Evolutionary conservation across 2,888 invertebrate species (phyloP).

Genomic region (Nephrocerus scutellatus): DNA sequence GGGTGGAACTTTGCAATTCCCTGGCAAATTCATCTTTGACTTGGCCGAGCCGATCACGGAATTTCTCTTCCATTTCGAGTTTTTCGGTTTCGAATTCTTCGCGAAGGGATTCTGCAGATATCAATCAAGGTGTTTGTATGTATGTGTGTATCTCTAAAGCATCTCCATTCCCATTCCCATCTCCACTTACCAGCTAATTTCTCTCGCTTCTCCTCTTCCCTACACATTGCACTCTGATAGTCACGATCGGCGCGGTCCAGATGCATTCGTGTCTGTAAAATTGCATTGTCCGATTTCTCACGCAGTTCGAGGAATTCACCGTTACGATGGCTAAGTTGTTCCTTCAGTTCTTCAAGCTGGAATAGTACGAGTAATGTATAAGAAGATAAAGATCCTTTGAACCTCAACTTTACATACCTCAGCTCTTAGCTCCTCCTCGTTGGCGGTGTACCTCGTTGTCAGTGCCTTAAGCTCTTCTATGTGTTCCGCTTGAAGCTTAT

Average conservation of each 20-base stretch:
- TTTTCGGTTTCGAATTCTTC: constrained; percentile 61
- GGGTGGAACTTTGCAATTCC: constrained; percentile 49
- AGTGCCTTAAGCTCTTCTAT: constrained; percentile 53
- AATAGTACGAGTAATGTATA: too few species aligned
- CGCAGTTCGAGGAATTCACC: constrained; percentile 37
- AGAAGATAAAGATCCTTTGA: too few species aligned
- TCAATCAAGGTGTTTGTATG: too few species aligned
- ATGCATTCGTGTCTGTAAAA: constrained; percentile 46
- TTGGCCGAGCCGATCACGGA: constrained; percentile 56
- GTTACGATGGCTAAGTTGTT: constrained; percentile 50
- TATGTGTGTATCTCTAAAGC: neutral
- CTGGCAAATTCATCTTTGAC: constrained; percentile 46
- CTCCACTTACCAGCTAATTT: constrained; percentile 32
- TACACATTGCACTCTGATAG: constrained; percentile 44
- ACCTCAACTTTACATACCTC: constrained; percentile 49
- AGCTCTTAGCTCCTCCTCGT: constrained; percentile 52
- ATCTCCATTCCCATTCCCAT: too few species aligned
- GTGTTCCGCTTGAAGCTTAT: constrained; percentile 52
- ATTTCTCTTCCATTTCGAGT: constrained; percentile 66
- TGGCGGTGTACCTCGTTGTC: constrained; percentile 53
- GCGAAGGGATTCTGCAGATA: constrained; percentile 29
- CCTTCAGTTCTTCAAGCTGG: constrained; percentile 61
- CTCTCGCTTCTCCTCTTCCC: constrained; percentile 43
- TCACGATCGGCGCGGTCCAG: constrained; percentile 46
- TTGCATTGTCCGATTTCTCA: constrained; percentile 55